Conservation (phyloP, 2,113 vertebrate species). For the Psilopogon haemacephalus region DNA sequence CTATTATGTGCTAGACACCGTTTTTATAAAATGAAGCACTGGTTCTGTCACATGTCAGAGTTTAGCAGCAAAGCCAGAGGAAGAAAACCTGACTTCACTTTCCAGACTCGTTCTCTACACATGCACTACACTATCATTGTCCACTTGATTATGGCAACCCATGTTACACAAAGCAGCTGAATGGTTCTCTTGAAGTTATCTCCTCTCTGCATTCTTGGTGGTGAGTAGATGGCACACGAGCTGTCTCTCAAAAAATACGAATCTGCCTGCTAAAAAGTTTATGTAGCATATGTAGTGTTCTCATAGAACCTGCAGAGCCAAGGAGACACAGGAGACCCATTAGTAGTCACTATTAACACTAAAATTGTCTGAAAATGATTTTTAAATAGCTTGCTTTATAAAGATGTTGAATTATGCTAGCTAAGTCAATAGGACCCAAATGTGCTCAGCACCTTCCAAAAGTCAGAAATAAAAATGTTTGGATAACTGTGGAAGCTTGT, state of each 20-base stretch:
- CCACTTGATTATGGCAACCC: neutral
- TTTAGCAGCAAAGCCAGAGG: neutral
- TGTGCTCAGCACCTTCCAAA: neutral
- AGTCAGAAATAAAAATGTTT: neutral
- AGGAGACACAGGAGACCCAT: neutral
- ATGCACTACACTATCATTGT: neutral
- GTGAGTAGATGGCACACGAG: neutral
- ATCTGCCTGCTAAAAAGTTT: neutral
- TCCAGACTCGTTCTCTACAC: neutral
- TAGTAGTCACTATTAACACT: neutral
- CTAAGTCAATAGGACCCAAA: neutral
- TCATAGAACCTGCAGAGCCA: neutral
- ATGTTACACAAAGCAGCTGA: neutral
- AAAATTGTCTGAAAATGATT: neutral
- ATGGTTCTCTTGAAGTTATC: neutral
- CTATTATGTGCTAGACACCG: neutral
- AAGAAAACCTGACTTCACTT: neutral
- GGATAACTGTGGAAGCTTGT: neutral
- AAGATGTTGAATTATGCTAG: neutral
- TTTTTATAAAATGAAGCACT: constrained; percentile 31
- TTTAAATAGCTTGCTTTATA: neutral
- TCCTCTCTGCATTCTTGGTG: neutral
- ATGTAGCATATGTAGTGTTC: neutral
- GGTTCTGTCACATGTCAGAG: neutral
- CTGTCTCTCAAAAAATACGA: neutral